Evolutionary conservation across 2,888 invertebrate species (phyloP), one percentile per base, ranked within the genome.

Genomic region (Noctua janthe): DNA sequence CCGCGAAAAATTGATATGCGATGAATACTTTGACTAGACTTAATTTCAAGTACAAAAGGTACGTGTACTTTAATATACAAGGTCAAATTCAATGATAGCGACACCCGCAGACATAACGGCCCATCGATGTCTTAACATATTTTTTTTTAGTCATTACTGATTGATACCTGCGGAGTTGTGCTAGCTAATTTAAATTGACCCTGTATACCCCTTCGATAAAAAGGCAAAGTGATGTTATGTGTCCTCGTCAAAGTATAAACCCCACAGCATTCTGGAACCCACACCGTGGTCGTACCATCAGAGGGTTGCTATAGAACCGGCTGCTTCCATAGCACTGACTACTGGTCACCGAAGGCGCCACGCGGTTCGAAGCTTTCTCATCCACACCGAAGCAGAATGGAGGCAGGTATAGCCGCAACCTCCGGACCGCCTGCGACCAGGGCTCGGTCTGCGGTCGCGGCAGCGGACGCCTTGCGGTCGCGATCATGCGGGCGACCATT

Each of bases 231-330:
- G 59, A 13, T n/a, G 4, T n/a, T 62, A 62, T 13, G 17, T 64
- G 17, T 64, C 23, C 0, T 39, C 1, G 62, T 80, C 84, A 84
- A 83, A 80, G 70, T 76, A 80, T 78, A 51, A 76, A 67, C 62
- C 82, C 75, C 82, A 80, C 73, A 66, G 43, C 23, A 67, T 35
- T 39, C 23, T 80, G 82, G 87, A 88, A 67, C 91, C 91, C 89
- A 90, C 90, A 90, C 91, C 88, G 89, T 88, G 89, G 76, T 82
- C 95, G 93, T 96, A 97, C 96, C 96, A 94, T 94, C 88, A 94
- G 90, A 88, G 96, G 94, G 92, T 95, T 94, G 93, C 94, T 94
- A 93, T 96, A 96, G 92, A 95, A 95, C 84, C 94, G 93, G 87
- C 94, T 95, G 91, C 93, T 92, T 78, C 95, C 94, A 89, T 92